phyloP scores from a whole-genome alignment of 2,113 vertebrate genomes.

The Phrynosoma platyrhinos region DNA sequence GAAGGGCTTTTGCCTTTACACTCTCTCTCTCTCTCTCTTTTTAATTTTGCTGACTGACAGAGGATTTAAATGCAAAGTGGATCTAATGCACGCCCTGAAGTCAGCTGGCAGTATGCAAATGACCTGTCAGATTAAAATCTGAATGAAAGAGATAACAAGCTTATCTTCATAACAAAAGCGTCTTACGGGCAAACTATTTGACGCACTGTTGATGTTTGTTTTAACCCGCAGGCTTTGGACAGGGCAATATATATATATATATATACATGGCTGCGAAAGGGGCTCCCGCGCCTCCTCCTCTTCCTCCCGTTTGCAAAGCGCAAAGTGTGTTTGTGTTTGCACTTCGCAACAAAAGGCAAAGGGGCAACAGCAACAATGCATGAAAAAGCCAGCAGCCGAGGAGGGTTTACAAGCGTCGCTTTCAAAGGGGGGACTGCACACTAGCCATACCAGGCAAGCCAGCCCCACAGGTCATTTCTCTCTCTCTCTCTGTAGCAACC shows the following conservation, averaged over 20 bases:
- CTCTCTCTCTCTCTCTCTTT: constrained; percentile 29
- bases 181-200: constrained; percentile 74
- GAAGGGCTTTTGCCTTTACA: constrained; percentile 38
- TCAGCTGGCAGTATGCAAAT: constrained; percentile 80
- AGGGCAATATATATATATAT: constrained; percentile 46
- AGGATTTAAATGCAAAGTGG: constrained; percentile 77
- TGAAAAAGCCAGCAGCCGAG: constrained; percentile 33
- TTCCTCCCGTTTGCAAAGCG: not conserved
- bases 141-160: constrained; percentile 81
- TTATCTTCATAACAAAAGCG: constrained; percentile 86
- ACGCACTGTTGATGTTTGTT: constrained; percentile 81
- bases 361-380: constrained; percentile 32
- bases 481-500: constrained; percentile 57
- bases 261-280: constrained; percentile 55
- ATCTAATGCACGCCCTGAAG: constrained; percentile 76
- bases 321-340: constrained; percentile 54
- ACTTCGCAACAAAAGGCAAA: constrained; percentile 70
- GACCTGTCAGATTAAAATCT: constrained; percentile 81
- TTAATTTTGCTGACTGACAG: constrained; percentile 68
- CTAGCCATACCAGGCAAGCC: constrained; percentile 51
- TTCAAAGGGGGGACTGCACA: constrained; percentile 50
- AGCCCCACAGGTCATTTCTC: constrained; percentile 67
- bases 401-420: constrained; percentile 54
- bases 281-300: not conserved
- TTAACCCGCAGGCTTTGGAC: constrained; percentile 75